Base-by-base conservation (phyloP, 2,797 vertebrate genomes). In the Gymnothorax javanicus region DNA sequence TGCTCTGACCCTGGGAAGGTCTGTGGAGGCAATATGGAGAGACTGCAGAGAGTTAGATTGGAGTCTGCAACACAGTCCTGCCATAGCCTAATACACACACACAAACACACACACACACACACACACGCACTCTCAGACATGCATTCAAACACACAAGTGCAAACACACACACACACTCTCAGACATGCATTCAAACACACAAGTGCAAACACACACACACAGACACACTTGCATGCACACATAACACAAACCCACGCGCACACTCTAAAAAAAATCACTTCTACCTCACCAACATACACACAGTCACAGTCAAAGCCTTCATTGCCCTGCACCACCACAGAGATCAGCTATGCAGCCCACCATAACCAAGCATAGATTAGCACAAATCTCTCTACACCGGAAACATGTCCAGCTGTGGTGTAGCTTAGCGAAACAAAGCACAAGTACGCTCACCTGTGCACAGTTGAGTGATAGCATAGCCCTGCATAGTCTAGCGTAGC, bases 1-100 rank as follows among this genome's bases (percentile, higher is more conserved):
- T 91, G 96, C 95, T 96, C 96, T 94, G 95, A 96, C 96, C 92
- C 95, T 89, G 95, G 94, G 12, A 82, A 96, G 95, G 90, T 96
- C 96, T 96, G 93, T 92, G 93, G 93, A 87, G 92, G 92, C 84
- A 89, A 87, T 77, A 85, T 27, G 86, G 56, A 86, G 87, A 57
- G 73, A 85, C 25, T 25, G 8, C 9, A 73, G 43, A 73, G 27
- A 73, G 71, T 71, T 71, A 20, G 60, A 43, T 33, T 43, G 71
- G 5, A 13, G 12, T 52, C 23, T 23, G 23, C 15, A 54, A 56
- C 77, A 81, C 52, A 54, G 6, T 50, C 56, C 54, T 9, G 33
- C 5, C 9, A 82, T 23, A 57, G 7, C 23, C 79, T 56, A 56
- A 77, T 50, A 7, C 59, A 83, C 64, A 86, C 8, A 87, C 64